phyloP scores from a whole-genome alignment of 2,113 vertebrate genomes.

The Patagioenas fasciata region DNA sequence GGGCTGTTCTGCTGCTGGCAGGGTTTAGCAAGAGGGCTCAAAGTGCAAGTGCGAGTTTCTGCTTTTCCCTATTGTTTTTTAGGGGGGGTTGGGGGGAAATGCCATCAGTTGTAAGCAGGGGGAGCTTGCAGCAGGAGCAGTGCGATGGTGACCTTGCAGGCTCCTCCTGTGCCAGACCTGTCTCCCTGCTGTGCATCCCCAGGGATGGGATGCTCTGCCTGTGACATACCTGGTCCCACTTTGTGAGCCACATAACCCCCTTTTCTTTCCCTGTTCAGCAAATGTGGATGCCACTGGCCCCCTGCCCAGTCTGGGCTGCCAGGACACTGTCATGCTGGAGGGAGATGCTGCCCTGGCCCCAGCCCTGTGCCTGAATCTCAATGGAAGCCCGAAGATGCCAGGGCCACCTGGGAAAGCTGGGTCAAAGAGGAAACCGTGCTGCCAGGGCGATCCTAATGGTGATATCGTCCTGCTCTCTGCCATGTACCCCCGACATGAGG shows the following conservation, averaged over 20 bases:
- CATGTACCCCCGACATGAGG: background rate
- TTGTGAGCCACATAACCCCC: background rate
- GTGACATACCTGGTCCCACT: background rate
- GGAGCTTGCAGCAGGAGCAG: background rate
- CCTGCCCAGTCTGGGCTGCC: background rate
- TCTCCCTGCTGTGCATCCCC: background rate
- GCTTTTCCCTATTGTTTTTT: background rate
- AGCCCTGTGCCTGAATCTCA: background rate
- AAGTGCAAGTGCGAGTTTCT: constrained; percentile 2
- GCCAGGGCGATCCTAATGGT: background rate
- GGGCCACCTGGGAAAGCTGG: background rate
- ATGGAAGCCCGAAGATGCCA: background rate
- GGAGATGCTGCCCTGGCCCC: background rate
- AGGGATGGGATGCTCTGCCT: accelerated
- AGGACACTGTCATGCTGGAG: background rate
- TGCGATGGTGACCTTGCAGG: background rate
- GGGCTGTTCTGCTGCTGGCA: background rate
- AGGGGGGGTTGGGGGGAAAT: accelerated
- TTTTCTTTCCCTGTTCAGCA: constrained; percentile 13
- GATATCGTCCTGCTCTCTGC: background rate
- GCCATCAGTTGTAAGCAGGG: background rate
- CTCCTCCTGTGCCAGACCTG: background rate
- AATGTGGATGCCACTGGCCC: background rate
- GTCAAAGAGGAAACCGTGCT: background rate
- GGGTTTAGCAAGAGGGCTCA: background rate